Percentiles rank a stretch among this genome's conserved stretches.
phyloP scores from a whole-genome alignment of 2,888 invertebrate genomes.

The Synergus gifuensis region DNA sequence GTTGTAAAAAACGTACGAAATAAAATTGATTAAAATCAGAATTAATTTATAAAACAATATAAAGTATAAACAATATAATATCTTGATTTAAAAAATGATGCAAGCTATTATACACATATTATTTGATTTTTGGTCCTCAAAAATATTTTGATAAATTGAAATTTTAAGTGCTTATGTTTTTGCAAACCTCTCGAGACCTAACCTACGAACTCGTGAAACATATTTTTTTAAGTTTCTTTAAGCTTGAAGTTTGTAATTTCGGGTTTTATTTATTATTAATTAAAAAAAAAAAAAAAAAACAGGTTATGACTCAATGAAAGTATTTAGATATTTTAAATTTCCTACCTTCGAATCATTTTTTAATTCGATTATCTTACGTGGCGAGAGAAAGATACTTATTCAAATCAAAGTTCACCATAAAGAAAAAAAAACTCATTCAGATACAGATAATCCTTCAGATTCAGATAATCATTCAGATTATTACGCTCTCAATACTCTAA shows the following conservation, averaged over 20 bases:
- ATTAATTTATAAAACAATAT: neutral
- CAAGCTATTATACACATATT: neutral
- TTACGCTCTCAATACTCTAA: too few species aligned
- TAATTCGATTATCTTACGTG: neutral
- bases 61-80: too few species aligned
- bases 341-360: conserved; percentile 26
- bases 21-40: neutral
- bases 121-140: neutral
- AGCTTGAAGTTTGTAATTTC: neutral
- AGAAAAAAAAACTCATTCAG: neutral
- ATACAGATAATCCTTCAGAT: too few species aligned
- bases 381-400: neutral
- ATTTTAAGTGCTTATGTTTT: neutral
- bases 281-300: neutral
- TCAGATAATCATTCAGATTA: too few species aligned
- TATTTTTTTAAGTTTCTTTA: neutral
- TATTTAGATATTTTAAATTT: neutral
- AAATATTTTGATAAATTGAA: neutral
- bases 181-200: neutral
- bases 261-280: too few species aligned
- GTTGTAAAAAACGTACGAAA: neutral
- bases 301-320: neutral
- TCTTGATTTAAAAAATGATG: too few species aligned
- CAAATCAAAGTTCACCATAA: neutral
- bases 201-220: neutral